A percentile compares a stretch with the other conserved stretches of the same genome.
Conservation (phyloP, 2,888 invertebrate species). For the Eustalomyia histrio region DNA sequence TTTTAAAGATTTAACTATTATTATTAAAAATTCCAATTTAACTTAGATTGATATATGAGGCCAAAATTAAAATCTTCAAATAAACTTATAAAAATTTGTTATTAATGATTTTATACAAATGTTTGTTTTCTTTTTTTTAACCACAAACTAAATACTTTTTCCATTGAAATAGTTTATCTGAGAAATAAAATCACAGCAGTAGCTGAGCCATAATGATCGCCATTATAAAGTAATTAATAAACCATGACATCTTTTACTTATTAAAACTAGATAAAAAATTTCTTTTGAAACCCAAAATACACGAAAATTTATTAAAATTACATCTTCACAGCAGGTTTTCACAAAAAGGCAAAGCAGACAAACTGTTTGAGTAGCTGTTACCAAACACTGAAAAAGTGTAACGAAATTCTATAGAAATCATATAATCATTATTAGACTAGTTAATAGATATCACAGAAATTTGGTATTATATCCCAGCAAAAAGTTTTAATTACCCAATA, state of each 20-base stretch:
- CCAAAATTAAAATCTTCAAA: background rate
- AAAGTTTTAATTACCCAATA: too few species aligned
- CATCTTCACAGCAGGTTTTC: constrained; percentile 57
- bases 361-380: constrained; percentile 51
- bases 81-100: constrained; percentile 5
- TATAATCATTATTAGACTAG: constrained; percentile 61
- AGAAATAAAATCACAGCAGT: constrained; percentile 60
- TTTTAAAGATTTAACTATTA: background rate
- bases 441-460: constrained; percentile 62
- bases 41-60: too few species aligned
- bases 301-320: constrained; percentile 51
- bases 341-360: background rate
- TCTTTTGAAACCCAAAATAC: constrained; percentile 44
- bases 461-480: too few species aligned
- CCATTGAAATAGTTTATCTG: constrained; percentile 55
- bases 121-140: constrained; percentile 3
- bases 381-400: constrained; percentile 30
- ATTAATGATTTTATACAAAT: constrained; percentile 56
- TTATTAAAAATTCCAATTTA: background rate
- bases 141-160: constrained; percentile 48
- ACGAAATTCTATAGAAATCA: constrained; percentile 62
- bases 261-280: constrained; percentile 39
- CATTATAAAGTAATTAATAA: constrained; percentile 66
- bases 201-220: constrained; percentile 61
- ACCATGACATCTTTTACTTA: constrained; percentile 56